Evolutionary conservation across 2,113 vertebrate species (phyloP).

Genomic region (Telmatochromis sp.): DNA sequence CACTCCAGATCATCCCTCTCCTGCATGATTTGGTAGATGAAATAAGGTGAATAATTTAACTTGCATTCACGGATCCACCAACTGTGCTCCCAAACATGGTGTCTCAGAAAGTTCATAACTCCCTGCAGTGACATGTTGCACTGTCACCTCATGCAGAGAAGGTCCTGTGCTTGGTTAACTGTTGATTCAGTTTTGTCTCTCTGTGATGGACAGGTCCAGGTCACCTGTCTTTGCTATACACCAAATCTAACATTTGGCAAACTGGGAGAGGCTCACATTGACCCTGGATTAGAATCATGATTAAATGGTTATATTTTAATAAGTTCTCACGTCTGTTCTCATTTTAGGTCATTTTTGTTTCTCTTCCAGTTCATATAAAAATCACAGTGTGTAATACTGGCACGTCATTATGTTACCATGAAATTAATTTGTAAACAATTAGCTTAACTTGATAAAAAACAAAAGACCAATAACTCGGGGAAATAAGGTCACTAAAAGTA

Average conservation of each 20-base stretch:
- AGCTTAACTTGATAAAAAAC: not conserved
- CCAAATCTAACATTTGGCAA: not conserved
- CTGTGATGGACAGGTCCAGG: not conserved
- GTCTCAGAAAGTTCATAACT: not conserved
- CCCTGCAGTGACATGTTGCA: not conserved
- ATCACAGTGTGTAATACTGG: not conserved
- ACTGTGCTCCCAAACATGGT: not conserved
- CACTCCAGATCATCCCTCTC: not conserved
- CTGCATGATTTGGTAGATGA: not conserved
- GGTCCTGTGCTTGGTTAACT: not conserved
- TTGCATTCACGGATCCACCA: fast-evolving
- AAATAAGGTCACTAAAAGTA: not conserved
- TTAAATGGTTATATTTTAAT: not conserved
- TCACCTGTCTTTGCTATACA: not conserved
- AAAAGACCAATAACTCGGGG: fast-evolving
- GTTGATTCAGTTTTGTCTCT: not conserved
- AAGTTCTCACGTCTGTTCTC: fast-evolving
- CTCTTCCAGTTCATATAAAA: not conserved
- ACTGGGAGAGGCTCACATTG: not conserved
- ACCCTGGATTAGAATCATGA: not conserved
- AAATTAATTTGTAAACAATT: not conserved
- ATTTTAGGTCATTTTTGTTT: not conserved
- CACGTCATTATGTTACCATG: not conserved
- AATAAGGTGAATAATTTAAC: not conserved
- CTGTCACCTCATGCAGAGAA: fast-evolving